Conservation (phyloP, 2,797 vertebrate species). For the Discoglossus pictus region DNA sequence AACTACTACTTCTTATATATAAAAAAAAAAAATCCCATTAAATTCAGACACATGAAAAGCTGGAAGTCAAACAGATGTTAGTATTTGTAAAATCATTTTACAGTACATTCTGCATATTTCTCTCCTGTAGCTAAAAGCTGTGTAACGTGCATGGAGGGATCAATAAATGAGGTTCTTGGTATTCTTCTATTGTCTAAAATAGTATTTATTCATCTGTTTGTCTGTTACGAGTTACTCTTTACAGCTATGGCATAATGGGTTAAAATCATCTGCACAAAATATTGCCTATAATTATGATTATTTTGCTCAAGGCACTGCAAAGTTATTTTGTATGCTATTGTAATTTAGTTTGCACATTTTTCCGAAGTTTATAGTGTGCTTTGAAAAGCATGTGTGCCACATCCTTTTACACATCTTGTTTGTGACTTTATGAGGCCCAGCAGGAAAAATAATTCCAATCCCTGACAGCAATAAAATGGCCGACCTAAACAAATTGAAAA, state of each 20-base stretch:
- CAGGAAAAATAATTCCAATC: neutral
- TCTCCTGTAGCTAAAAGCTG: neutral
- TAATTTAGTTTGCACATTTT: neutral
- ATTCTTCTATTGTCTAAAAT: too few species aligned
- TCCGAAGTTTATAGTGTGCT: neutral
- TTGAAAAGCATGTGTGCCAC: slow-evolving; percentile 1
- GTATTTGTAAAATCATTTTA: neutral
- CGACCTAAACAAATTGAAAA: slow-evolving; percentile 20
- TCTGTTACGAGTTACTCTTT: too few species aligned
- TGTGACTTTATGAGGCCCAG: slow-evolving; percentile 5
- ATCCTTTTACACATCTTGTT: neutral
- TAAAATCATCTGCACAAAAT: neutral
- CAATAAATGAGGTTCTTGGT: neutral
- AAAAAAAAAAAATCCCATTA: slow-evolving; percentile 1
- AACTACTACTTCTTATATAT: too few species aligned
- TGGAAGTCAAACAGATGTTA: neutral
- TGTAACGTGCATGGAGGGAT: neutral
- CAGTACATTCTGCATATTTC: slow-evolving; percentile 1
- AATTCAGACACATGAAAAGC: neutral
- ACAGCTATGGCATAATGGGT: neutral
- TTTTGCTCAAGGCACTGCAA: too few species aligned
- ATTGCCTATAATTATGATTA: too few species aligned
- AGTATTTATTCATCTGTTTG: too few species aligned
- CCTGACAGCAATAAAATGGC: slow-evolving; percentile 23
- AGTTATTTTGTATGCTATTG: neutral